Conservation (phyloP, 2,113 vertebrate species). For the Chrysemys picta region DNA sequence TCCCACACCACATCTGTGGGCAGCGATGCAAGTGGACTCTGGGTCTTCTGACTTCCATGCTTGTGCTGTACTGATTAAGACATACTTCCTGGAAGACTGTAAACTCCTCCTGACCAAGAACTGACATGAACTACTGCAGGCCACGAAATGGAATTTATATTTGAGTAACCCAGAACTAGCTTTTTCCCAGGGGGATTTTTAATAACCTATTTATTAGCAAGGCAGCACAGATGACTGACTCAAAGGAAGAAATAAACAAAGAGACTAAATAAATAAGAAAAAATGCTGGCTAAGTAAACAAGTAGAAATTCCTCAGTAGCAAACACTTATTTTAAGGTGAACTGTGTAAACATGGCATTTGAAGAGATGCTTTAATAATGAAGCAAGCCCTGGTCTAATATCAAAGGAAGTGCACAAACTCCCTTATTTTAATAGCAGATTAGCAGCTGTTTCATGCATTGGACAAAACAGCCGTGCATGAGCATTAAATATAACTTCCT, state of each 20-base stretch:
- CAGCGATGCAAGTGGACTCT: fast-evolving
- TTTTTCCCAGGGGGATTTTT: not conserved
- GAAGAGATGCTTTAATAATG: not conserved
- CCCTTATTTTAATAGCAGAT: not conserved
- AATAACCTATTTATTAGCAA: not conserved
- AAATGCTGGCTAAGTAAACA: not conserved
- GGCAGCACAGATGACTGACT: not conserved
- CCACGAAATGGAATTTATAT: not conserved
- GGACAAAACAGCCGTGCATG: not conserved
- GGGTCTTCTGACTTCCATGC: not conserved
- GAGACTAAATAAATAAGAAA: conserved; percentile 11
- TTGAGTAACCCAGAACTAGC: not conserved
- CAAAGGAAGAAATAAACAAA: conserved; percentile 8
- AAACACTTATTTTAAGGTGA: not conserved
- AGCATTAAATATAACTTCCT: not conserved
- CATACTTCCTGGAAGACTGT: not conserved
- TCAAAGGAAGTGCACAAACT: not conserved
- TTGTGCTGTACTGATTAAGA: fast-evolving
- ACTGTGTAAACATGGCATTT: fast-evolving
- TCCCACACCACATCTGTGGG: not conserved
- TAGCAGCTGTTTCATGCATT: not conserved
- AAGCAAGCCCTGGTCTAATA: not conserved
- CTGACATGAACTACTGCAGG: fast-evolving
- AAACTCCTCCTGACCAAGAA: not conserved
- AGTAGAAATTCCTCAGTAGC: not conserved